A percentile compares a stretch with the other conserved stretches of the same genome.
These are phyloP conservation scores for Ruditapes philippinarum DNA, from an alignment of 1,140 invertebrate genomes.

Conservation along the genomic window DNA sequence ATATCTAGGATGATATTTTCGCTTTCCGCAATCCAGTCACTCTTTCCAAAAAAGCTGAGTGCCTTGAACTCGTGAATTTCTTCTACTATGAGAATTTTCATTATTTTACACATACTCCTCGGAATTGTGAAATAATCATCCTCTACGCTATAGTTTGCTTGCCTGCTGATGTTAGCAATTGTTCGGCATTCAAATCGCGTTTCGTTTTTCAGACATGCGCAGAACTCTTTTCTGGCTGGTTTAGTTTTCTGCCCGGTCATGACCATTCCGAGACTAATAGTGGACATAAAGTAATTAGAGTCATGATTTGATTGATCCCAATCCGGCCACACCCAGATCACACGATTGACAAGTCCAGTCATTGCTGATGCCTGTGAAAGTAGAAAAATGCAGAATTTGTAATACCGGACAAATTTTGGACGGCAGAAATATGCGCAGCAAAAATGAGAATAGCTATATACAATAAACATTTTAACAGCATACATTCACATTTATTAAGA, in stretches of 20 bases:
- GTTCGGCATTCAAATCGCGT: slow-evolving; percentile 2
- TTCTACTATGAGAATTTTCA: slow-evolving; percentile 51
- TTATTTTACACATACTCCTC: slow-evolving; percentile 47
- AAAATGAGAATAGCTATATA: too few species aligned
- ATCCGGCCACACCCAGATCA: slow-evolving; percentile 80
- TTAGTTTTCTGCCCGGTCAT: neutral
- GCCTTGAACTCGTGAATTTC: slow-evolving; percentile 65
- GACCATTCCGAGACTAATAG: slow-evolving; percentile 51
- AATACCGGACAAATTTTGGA: too few species aligned
- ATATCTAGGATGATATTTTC: slow-evolving; percentile 79
- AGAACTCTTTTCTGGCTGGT: slow-evolving; percentile 46
- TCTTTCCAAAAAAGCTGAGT: slow-evolving; percentile 40
- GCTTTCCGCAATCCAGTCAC: slow-evolving; percentile 34
- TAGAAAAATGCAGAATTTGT: too few species aligned
- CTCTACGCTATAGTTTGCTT: neutral
- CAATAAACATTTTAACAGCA: too few species aligned
- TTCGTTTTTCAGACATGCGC: slow-evolving; percentile 57
- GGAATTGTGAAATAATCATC: neutral
- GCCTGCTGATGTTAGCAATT: slow-evolving; percentile 21
- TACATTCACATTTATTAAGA: too few species aligned
- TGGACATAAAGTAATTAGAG: neutral
- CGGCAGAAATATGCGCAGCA: too few species aligned
- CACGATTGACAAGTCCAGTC: slow-evolving; percentile 74
- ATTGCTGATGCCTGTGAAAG: slow-evolving; percentile 75
- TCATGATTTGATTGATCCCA: slow-evolving; percentile 75